Conservation (phyloP, 1,140 invertebrate species). For the Caenorhabditis brenneri region DNA sequence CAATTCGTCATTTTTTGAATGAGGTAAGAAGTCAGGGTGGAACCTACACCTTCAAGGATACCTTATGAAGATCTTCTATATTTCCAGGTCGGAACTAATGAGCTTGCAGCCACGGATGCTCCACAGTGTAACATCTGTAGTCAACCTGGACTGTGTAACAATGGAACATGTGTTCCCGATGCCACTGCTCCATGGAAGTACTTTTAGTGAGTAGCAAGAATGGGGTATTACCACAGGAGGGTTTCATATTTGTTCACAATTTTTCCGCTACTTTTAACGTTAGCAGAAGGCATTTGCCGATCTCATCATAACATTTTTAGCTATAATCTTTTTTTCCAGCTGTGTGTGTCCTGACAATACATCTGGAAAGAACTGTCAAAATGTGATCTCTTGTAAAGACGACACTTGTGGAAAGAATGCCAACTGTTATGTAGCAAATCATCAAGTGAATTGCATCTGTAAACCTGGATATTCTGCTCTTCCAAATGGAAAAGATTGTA, state of each 20-base stretch:
- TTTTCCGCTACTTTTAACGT: no score
- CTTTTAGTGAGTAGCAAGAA: not conserved
- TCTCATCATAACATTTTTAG: not conserved
- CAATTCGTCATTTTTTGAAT: conserved; percentile 16
- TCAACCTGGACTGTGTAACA: conserved; percentile 31
- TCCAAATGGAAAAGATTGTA: conserved; percentile 5
- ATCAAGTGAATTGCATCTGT: conserved; percentile 56
- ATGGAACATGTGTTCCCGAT: not conserved
- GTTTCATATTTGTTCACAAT: no score
- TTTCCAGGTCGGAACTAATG: not conserved
- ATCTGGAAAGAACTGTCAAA: conserved; percentile 46
- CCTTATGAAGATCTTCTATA: no score
- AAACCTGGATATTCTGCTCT: conserved; percentile 49
- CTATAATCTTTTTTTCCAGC: conserved; percentile 36
- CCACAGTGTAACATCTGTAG: conserved; percentile 50
- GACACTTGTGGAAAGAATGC: conserved; percentile 53
- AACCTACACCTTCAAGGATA: no score
- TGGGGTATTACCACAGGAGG: no score
- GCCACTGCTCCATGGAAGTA: not conserved
- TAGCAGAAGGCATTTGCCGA: no score
- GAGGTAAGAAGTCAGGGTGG: not conserved
- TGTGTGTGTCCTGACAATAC: conserved; percentile 54
- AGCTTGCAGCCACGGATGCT: not conserved
- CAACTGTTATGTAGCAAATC: conserved; percentile 53
- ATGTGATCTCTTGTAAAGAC: conserved; percentile 31